phyloP scores from a whole-genome alignment of 1,140 invertebrate species.

The Sycophila sp. region DNA sequence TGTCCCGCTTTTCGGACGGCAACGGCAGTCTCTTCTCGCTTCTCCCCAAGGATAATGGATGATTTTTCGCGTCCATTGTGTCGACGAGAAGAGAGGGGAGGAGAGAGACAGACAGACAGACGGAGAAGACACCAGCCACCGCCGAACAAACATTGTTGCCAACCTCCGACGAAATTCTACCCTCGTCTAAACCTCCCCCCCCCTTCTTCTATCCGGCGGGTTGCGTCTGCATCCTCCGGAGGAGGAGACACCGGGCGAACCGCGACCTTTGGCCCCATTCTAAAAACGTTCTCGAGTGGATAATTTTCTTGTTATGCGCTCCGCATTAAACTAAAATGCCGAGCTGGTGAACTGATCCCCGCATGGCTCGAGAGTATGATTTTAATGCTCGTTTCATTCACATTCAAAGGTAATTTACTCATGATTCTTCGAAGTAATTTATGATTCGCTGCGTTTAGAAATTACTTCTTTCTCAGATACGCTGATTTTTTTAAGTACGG shows the following conservation, averaged over 20 bases:
- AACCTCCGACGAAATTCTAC: slow-evolving; percentile 48
- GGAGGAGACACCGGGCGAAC: not conserved
- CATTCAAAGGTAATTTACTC: too few species aligned
- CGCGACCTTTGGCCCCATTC: slow-evolving; percentile 34
- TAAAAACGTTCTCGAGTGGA: slow-evolving; percentile 55
- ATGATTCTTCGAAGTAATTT: not conserved
- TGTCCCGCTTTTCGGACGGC: slow-evolving; percentile 44
- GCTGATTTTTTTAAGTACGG: too few species aligned
- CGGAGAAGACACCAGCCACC: slow-evolving; percentile 1
- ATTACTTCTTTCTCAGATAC: too few species aligned
- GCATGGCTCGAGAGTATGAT: too few species aligned
- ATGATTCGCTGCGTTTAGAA: too few species aligned
- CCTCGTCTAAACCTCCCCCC: slow-evolving; percentile 28
- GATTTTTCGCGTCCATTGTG: slow-evolving; percentile 66
- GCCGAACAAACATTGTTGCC: slow-evolving; percentile 59
- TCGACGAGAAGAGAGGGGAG: slow-evolving; percentile 21
- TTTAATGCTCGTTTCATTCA: too few species aligned
- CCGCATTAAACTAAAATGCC: slow-evolving; percentile 52
- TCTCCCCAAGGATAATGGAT: slow-evolving; percentile 59
- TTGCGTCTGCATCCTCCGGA: too few species aligned
- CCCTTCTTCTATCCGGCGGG: not conserved
- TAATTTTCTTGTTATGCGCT: slow-evolving; percentile 65
- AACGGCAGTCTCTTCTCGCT: slow-evolving; percentile 31
- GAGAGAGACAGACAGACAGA: not conserved
- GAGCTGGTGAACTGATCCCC: too few species aligned